Evolutionary conservation across 2,113 vertebrate species (phyloP), one percentile per base, ranked within the genome.

Genomic region (Gavia stellata): DNA sequence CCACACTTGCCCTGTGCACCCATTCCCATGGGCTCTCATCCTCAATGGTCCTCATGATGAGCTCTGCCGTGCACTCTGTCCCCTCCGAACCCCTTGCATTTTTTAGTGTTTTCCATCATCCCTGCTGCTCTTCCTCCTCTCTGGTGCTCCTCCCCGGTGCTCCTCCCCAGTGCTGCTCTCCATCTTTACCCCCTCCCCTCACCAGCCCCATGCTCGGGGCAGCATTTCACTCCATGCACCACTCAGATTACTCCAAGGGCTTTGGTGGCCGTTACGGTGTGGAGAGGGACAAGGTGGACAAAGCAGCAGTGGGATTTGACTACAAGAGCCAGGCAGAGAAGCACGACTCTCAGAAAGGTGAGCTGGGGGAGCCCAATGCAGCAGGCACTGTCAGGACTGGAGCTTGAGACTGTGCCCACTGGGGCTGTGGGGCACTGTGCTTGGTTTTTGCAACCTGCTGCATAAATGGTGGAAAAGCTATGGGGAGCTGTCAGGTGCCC

Each of bases 241-340:
- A 10, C 49, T 79, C 81, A 99, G 99, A 99, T 98, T 99, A 99
- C 25, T 97, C 99, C 36, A 98, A 94, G 92, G 99, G 99, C 25
- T 99, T 99, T 80, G 99, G 99, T 61, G 99, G 99, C 29, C 98
- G 98, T 73, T 99, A 97, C 0, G 99, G 99, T 1, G 98, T 99
- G 45, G 99, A 99, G 94, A 98, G 90, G 61, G 99, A 99, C 74
- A 98, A 98, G 63, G 97, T 98, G 75, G 99, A 99, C 97, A 99
- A 99, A 90, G 98, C 96, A 2, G 99, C 99, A 3, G 49, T 99
- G 83, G 99, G 99, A 14, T 99, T 98, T 10, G 99, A 99, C 97
- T 99, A 99, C 93, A 99, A 98, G 95, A 98, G 98, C 96, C 97
- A 98, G 91, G 97, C 98, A 1, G 99, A 99, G 96, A 99, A 99